phyloP scores from a whole-genome alignment of 2,113 vertebrate genomes.

The Diadophis punctatus region DNA sequence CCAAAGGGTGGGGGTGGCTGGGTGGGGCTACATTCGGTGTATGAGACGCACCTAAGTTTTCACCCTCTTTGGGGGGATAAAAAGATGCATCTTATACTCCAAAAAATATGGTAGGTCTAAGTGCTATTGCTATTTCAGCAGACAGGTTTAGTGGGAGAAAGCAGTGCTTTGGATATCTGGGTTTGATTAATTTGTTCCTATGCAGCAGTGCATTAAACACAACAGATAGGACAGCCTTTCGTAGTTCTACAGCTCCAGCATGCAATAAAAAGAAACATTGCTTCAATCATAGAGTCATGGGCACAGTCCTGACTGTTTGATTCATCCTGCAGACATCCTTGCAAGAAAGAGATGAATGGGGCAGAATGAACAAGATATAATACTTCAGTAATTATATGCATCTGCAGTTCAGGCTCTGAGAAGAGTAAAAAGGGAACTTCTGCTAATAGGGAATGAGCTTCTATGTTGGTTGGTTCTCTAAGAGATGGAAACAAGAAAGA shows the following conservation, averaged over 20 bases:
- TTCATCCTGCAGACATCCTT: neutral
- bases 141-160: neutral
- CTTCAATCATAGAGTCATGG: neutral
- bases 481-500: neutral
- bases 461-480: neutral
- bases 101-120: too few relatives aligned
- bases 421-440: neutral
- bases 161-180: neutral
- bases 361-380: slow-evolving; percentile 5
- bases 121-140: neutral
- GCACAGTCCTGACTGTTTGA: slow-evolving; percentile 12
- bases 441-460: neutral
- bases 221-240: neutral
- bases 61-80: too few relatives aligned
- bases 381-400: neutral
- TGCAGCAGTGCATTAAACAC: neutral
- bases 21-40: too few relatives aligned
- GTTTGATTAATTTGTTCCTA: neutral
- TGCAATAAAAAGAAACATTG: neutral
- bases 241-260: neutral
- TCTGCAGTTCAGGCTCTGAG: neutral
- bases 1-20: too few relatives aligned
- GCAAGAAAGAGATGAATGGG: neutral
- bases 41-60: too few relatives aligned
- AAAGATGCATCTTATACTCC: too few relatives aligned